These are phyloP conservation scores for Plodia interpunctella DNA, from an alignment of 1,140 invertebrate genomes.

Conservation along the genomic window DNA sequence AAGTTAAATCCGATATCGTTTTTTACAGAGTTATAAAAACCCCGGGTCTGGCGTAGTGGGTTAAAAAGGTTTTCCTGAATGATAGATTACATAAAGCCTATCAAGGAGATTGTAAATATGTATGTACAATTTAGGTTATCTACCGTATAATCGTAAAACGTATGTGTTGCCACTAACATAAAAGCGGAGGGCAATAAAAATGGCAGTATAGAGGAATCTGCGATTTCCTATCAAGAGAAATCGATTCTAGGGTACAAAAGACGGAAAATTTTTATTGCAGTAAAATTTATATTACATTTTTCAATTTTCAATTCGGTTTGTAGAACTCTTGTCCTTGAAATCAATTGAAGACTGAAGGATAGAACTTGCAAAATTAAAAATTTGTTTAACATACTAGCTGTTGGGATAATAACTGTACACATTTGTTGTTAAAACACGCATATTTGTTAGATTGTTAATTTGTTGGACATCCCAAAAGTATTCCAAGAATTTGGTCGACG, in stretches of 20 bases:
- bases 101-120: background rate
- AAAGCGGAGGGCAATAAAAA: slow-evolving; percentile 8
- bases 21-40: too few species aligned
- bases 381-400: too few species aligned
- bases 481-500: too few species aligned
- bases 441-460: background rate
- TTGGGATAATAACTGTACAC: too few species aligned
- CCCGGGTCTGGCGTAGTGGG: too few species aligned
- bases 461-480: too few species aligned
- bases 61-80: background rate
- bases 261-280: background rate
- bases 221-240: slow-evolving; percentile 5
- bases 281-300: too few species aligned
- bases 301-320: too few species aligned
- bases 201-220: background rate
- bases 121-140: background rate
- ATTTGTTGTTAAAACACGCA: background rate
- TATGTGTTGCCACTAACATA: slow-evolving; percentile 8
- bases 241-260: background rate
- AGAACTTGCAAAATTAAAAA: too few species aligned
- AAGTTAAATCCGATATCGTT: background rate
- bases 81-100: background rate
- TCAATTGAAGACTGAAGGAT: too few species aligned
- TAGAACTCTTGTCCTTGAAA: too few species aligned
- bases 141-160: slow-evolving; percentile 6